Evolutionary conservation across 2,888 invertebrate genomes (phyloP).

Genomic region (Oxystoma pomonae): DNA sequence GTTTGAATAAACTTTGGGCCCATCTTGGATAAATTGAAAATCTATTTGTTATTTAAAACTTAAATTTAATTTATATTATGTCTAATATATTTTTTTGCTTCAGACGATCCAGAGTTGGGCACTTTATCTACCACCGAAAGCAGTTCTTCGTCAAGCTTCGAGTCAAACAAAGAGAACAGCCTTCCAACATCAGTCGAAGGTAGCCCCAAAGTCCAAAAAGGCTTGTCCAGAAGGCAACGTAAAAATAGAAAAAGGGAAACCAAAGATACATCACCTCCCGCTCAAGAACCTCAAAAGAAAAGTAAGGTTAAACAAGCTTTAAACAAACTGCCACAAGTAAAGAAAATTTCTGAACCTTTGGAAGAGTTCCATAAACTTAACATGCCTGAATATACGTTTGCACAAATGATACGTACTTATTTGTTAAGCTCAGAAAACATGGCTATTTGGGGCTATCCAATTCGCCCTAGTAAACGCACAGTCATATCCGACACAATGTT

Average conservation of each 20-base stretch:
- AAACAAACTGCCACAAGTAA: conserved; percentile 10
- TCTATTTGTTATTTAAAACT: not conserved
- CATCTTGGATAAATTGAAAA: too few relatives aligned
- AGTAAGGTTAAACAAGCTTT: not conserved
- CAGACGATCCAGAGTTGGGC: conserved; percentile 48
- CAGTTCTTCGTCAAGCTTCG: conserved; percentile 38
- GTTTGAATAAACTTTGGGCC: too few relatives aligned
- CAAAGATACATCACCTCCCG: conserved; percentile 29
- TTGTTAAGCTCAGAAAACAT: conserved; percentile 59
- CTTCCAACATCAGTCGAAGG: conserved; percentile 50
- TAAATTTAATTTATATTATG: not conserved
- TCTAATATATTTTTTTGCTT: conserved; percentile 32
- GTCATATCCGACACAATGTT: conserved; percentile 3
- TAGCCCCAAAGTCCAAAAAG: conserved; percentile 47
- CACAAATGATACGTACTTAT: conserved; percentile 53
- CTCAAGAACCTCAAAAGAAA: conserved; percentile 29
- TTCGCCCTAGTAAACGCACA: conserved; percentile 47
- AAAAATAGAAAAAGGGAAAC: conserved; percentile 48
- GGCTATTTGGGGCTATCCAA: conserved; percentile 67
- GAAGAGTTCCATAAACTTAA: conserved; percentile 46
- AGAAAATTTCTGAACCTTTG: conserved; percentile 27
- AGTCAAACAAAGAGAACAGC: conserved; percentile 36
- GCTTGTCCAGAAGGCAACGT: conserved; percentile 53
- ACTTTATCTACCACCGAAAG: conserved; percentile 32
- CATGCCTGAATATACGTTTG: conserved; percentile 54